Conservation (phyloP, 2,888 invertebrate genomes). For the Andrena camellia region DNA sequence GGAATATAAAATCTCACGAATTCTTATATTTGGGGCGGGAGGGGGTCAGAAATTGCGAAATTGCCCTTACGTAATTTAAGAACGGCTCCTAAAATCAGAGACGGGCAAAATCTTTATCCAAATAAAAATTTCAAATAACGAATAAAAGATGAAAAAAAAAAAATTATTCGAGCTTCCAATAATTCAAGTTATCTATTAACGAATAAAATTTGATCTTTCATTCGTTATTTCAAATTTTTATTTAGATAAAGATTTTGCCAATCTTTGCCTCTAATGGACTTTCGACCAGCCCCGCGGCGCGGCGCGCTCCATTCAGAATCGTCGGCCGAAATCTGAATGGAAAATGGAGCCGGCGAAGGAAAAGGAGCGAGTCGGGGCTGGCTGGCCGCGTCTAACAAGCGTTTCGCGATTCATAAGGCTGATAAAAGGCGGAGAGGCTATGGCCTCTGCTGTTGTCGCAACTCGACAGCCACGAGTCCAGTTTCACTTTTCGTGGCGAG, state of each 20-base stretch:
- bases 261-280: neutral
- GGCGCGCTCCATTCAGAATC: constrained; percentile 43
- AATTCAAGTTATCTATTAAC: neutral
- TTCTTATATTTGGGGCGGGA: no score
- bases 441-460: constrained; percentile 52
- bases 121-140: no score
- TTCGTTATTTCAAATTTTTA: no score
- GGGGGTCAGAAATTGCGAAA: no score
- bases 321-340: constrained; percentile 45
- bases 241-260: no score
- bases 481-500: constrained; percentile 82
- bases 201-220: neutral
- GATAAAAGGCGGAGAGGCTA: constrained; percentile 40
- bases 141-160: no score
- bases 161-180: no score
- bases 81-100: no score
- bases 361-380: constrained; percentile 28
- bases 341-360: constrained; percentile 40
- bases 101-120: no score
- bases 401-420: constrained; percentile 26
- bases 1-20: no score
- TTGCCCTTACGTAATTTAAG: no score
- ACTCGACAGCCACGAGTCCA: constrained; percentile 53
- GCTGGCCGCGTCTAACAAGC: constrained; percentile 9
- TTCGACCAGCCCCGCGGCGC: neutral